Conservation (phyloP, 1,140 invertebrate genomes). For the Pteromalus puparum region DNA sequence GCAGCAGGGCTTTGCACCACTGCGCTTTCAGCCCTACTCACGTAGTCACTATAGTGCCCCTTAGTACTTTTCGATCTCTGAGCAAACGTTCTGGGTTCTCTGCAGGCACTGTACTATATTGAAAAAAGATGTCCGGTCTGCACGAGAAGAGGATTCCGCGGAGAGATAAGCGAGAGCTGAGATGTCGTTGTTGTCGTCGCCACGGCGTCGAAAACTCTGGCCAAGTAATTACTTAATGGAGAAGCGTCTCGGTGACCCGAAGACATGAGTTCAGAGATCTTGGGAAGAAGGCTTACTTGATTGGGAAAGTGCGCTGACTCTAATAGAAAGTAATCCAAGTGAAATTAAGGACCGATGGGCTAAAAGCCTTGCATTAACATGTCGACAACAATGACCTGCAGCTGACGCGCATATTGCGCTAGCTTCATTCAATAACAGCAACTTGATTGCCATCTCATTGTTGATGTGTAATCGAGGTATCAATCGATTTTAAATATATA, state of each 20-base stretch:
- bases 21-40: neutral
- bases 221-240: conserved; percentile 42
- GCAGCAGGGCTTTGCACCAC: neutral
- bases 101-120: neutral
- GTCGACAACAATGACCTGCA: neutral
- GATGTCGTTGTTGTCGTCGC: neutral
- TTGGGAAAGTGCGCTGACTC: neutral
- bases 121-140: neutral
- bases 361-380: too few species aligned
- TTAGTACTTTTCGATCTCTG: neutral
- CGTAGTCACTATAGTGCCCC: neutral
- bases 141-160: neutral
- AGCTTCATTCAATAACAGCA: too few species aligned
- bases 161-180: neutral
- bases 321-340: neutral
- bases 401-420: too few species aligned
- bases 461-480: too few species aligned
- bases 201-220: neutral
- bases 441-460: too few species aligned
- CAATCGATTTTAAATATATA: too few species aligned
- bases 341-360: neutral
- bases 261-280: neutral
- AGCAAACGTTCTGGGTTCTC: neutral
- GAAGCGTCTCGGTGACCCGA: neutral
- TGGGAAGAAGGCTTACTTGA: neutral